A percentile compares a stretch with the other conserved stretches of the same genome.
Evolutionary conservation across 2,888 invertebrate species (phyloP).

Genomic region (Adelognathus sp.): DNA sequence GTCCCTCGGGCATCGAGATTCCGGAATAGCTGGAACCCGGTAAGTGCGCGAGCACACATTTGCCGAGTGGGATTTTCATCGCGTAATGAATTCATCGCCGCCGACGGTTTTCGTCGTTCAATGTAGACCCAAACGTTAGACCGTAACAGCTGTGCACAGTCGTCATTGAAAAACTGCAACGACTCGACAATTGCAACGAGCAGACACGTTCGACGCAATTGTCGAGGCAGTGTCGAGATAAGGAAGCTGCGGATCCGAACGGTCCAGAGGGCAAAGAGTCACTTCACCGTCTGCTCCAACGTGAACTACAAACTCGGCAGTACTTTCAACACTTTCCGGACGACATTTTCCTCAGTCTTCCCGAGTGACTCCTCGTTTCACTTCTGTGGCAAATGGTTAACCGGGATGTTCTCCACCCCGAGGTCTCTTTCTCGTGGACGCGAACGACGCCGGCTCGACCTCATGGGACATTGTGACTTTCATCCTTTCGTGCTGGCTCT

Average conservation of each 20-base stretch:
- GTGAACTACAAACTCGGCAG: not conserved
- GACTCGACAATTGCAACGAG: no score
- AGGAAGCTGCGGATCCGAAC: no score
- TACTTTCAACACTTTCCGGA: not conserved
- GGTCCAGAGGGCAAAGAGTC: no score
- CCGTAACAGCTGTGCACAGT: no score
- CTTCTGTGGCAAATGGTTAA: not conserved
- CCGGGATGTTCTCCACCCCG: not conserved
- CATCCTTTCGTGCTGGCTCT: not conserved
- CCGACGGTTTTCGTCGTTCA: not conserved
- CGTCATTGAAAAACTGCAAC: no score
- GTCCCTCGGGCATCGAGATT: slow-evolving; percentile 14
- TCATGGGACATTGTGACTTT: not conserved
- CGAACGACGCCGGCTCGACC: not conserved
- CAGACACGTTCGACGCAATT: no score
- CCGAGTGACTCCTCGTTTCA: not conserved
- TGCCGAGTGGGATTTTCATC: slow-evolving; percentile 35
- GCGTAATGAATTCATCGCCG: slow-evolving; percentile 40
- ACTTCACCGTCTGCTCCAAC: not conserved
- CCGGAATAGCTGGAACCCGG: not conserved
- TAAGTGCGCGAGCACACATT: slow-evolving; percentile 17
- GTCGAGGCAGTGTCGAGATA: no score
- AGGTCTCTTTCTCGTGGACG: not conserved
- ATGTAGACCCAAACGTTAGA: no score
- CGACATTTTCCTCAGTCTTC: not conserved